These are phyloP conservation scores for Pseudoips prasinana DNA, from an alignment of 2,888 invertebrate species.

Conservation along the genomic window DNA sequence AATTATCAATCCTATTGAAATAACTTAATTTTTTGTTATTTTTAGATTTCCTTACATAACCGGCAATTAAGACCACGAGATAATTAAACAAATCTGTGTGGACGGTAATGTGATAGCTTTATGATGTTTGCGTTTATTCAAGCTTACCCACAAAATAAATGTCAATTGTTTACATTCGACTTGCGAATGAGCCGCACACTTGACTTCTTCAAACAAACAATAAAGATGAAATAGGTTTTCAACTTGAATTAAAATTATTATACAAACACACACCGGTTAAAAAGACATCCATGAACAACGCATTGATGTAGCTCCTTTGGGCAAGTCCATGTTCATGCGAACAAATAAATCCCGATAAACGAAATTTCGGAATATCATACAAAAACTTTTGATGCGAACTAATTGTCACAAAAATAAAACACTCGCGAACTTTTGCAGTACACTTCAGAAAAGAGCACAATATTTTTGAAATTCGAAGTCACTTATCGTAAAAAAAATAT, in stretches of 20 bases:
- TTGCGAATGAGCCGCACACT: slow-evolving; percentile 36
- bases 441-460: slow-evolving; percentile 36
- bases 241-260: slow-evolving; percentile 37
- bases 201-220: slow-evolving; percentile 34
- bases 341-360: slow-evolving; percentile 54
- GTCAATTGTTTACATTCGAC: slow-evolving; percentile 47
- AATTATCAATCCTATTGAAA: too few relatives aligned
- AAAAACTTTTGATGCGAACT: slow-evolving; percentile 34
- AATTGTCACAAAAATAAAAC: slow-evolving; percentile 49
- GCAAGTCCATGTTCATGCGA: slow-evolving; percentile 78
- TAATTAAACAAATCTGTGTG: slow-evolving; percentile 24
- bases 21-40: too few relatives aligned
- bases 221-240: slow-evolving; percentile 15
- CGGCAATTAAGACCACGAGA: slow-evolving; percentile 5
- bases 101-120: slow-evolving; percentile 40
- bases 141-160: slow-evolving; percentile 47
- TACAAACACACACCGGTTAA: slow-evolving; percentile 76
- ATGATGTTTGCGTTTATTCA: slow-evolving; percentile 35
- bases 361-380: slow-evolving; percentile 39
- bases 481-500: slow-evolving; percentile 40
- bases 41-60: too few relatives aligned
- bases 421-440: slow-evolving; percentile 36
- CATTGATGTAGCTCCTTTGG: slow-evolving; percentile 76
- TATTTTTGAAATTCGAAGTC: slow-evolving; percentile 40
- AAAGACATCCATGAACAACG: slow-evolving; percentile 81